These are phyloP conservation scores for Hypocryptadius cinnamomeus DNA, from an alignment of 2,113 vertebrate species.

Conservation along the genomic window DNA sequence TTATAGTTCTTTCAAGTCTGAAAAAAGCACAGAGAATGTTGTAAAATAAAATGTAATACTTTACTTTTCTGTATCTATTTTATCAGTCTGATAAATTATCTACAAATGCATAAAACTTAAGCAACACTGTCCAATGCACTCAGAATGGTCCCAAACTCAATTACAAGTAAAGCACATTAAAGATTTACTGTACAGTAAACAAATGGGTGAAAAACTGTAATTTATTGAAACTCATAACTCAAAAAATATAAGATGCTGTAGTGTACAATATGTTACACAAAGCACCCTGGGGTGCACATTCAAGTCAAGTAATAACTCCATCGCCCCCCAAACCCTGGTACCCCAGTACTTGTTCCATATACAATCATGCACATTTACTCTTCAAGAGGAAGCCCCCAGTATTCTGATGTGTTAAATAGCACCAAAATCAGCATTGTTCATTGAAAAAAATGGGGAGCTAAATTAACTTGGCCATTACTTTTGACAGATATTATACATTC, in stretches of 20 bases:
- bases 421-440: constrained; percentile 76
- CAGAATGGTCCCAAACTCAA: constrained; percentile 21
- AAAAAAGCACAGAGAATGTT: constrained; percentile 37
- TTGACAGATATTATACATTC: constrained; percentile 80
- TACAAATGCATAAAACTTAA: constrained; percentile 34
- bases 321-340: constrained; percentile 73
- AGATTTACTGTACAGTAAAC: constrained; percentile 64
- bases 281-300: constrained; percentile 82
- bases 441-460: constrained; percentile 68
- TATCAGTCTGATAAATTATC: constrained; percentile 13
- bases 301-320: constrained; percentile 81
- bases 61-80: constrained; percentile 37
- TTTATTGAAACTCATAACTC: constrained; percentile 87
- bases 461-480: constrained; percentile 72
- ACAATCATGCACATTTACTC: constrained; percentile 82
- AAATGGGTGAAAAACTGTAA: constrained; percentile 81
- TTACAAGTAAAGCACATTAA: constrained; percentile 25
- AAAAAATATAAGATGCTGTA: constrained; percentile 89
- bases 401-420: constrained; percentile 79
- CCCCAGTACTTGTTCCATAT: constrained; percentile 75
- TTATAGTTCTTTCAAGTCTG: background rate
- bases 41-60: constrained; percentile 41
- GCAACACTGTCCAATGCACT: background rate
- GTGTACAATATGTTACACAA: constrained; percentile 88
- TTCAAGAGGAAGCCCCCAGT: constrained; percentile 76